phyloP scores from a whole-genome alignment of 2,888 invertebrate genomes.

The Tenthredo scrophulariae region DNA sequence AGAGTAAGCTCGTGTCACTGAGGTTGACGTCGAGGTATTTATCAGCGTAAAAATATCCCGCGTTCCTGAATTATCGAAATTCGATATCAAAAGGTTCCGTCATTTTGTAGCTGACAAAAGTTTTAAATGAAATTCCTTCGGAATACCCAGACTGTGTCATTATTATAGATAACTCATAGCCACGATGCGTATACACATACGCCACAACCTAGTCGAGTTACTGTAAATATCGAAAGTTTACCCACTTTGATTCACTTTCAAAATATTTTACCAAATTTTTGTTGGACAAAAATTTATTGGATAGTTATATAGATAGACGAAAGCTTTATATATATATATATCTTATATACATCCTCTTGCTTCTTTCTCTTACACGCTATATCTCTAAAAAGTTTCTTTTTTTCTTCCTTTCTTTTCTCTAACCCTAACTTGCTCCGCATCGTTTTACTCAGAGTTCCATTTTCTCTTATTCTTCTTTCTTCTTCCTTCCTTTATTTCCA shows the following conservation, averaged over 20 bases:
- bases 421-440: neutral
- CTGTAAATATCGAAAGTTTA: conserved; percentile 21
- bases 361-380: neutral
- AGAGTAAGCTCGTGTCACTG: neutral
- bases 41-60: conserved; percentile 27
- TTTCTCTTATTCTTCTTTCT: neutral
- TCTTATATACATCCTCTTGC: neutral
- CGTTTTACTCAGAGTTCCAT: neutral
- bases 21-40: conserved; percentile 15
- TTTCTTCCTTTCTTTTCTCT: neutral
- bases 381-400: neutral
- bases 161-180: conserved; percentile 46
- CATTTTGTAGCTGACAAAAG: conserved; percentile 59
- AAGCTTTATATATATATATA: neutral
- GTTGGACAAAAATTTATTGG: conserved; percentile 20
- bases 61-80: conserved; percentile 47
- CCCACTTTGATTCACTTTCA: conserved; percentile 2
- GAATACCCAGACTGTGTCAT: conserved; percentile 62
- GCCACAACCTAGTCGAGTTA: conserved; percentile 5
- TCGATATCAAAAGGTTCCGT: conserved; percentile 41
- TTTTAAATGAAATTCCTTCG: conserved; percentile 72
- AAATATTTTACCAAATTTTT: conserved; percentile 32
- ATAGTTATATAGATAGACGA: neutral
- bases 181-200: too few relatives aligned
- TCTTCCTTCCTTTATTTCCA: neutral